Evolutionary conservation across 2,888 invertebrate species (phyloP).

Genomic region (Camptogramma bilineatum): DNA sequence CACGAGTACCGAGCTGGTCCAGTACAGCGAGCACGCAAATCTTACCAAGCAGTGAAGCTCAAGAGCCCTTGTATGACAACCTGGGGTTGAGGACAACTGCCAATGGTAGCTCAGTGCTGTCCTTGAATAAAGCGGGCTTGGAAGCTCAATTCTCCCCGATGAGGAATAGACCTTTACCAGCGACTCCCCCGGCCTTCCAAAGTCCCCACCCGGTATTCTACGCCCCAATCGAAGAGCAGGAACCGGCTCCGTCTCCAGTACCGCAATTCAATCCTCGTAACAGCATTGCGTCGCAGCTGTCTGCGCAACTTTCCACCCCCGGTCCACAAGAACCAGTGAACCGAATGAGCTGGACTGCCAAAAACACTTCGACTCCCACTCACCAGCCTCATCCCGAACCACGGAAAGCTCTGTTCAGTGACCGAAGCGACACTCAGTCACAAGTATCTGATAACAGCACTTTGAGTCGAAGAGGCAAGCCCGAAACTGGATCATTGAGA

Average conservation of each 20-base stretch:
- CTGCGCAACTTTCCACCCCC: slow-evolving; percentile 77
- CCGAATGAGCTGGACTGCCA: slow-evolving; percentile 83
- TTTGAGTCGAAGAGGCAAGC: slow-evolving; percentile 78
- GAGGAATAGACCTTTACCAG: slow-evolving; percentile 88
- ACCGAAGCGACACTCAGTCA: slow-evolving; percentile 68
- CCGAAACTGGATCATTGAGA: slow-evolving; percentile 81
- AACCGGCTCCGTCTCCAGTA: slow-evolving; percentile 81
- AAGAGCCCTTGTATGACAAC: slow-evolving; percentile 94
- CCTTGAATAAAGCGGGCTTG: slow-evolving; percentile 89
- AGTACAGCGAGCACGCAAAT: slow-evolving; percentile 86
- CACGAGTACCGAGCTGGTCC: slow-evolving; percentile 93
- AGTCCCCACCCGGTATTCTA: slow-evolving; percentile 77
- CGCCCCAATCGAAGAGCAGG: slow-evolving; percentile 83
- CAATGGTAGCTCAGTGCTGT: slow-evolving; percentile 92
- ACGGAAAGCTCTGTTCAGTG: slow-evolving; percentile 72
- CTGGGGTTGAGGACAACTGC: slow-evolving; percentile 93
- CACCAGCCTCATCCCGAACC: slow-evolving; percentile 68
- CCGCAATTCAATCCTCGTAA: slow-evolving; percentile 77
- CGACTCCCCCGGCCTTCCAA: slow-evolving; percentile 83
- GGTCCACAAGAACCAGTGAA: slow-evolving; percentile 81
- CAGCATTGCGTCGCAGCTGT: slow-evolving; percentile 81
- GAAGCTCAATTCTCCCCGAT: slow-evolving; percentile 84
- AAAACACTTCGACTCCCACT: slow-evolving; percentile 73
- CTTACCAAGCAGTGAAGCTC: slow-evolving; percentile 80
- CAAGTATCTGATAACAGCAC: slow-evolving; percentile 72